Conservation (phyloP, 2,888 invertebrate species). For the Leptogaster cylindrica region DNA sequence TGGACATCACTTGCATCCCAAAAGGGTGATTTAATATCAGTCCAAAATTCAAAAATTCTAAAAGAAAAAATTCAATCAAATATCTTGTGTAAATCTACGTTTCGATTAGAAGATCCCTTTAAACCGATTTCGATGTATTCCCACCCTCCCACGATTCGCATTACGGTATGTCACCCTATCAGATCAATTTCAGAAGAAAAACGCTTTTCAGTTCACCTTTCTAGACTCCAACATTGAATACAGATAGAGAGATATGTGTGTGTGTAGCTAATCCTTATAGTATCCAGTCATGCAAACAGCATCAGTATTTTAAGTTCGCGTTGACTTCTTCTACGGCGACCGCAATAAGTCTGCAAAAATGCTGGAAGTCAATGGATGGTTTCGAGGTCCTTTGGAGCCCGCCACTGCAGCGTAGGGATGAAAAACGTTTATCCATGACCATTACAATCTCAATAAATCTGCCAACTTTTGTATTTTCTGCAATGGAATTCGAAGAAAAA, state of each 20-base stretch:
- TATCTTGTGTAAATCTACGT: too few species aligned
- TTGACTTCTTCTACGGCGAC: conserved; percentile 11
- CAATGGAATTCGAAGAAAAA: conserved; percentile 15
- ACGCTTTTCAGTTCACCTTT: conserved; percentile 9
- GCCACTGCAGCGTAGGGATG: conserved; percentile 2
- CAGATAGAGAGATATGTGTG: not conserved
- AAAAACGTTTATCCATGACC: conserved; percentile 16
- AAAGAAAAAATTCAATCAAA: too few species aligned
- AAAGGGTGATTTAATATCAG: too few species aligned
- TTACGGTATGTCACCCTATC: conserved; percentile 3
- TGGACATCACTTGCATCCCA: too few species aligned
- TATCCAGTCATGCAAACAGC: conserved; percentile 1
- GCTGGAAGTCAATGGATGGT: conserved; percentile 9
- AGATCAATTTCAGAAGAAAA: not conserved
- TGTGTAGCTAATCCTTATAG: not conserved
- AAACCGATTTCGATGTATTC: not conserved
- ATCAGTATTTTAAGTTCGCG: not conserved
- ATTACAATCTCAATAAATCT: conserved; percentile 33
- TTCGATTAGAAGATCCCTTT: not conserved
- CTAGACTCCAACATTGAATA: too few species aligned
- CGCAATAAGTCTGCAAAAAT: conserved; percentile 23
- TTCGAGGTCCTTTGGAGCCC: not conserved
- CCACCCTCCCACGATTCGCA: not conserved
- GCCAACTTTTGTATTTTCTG: conserved; percentile 6
- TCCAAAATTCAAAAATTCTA: too few species aligned